Base-by-base conservation (phyloP, 2,888 invertebrate species). In the Drosophila demipolita region DNA sequence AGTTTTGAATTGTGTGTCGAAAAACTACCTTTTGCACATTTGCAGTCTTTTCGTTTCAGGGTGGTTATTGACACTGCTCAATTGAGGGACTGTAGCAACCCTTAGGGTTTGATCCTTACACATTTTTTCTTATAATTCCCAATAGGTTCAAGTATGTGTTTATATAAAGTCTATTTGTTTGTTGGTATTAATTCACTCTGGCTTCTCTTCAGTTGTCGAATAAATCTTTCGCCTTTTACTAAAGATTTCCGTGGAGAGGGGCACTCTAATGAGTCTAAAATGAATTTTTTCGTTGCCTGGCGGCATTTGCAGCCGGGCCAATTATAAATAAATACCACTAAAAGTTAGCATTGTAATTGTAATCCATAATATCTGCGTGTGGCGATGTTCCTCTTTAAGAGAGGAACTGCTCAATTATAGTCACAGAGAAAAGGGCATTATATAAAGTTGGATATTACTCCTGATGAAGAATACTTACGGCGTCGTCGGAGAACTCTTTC, bases 201-300 rank as follows among this genome's bases (percentile, higher is more conserved):
- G 62, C 42, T 71, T 67, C 67, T 71, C 62, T 67, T 72, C 67
- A 72, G 32, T 69, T 73, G 60, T 73, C 69, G 64, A 69, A 69
- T 73, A 69, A 64, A 64, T 73, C 72, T 69, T 69, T 73, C 69
- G 64, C 72, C 69, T 73, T 73, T 73, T 69, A 73, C 61, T 73
- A 70, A 69, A 69, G 73, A 73, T 73, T 73, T 73, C 69, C 69
- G 69, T 73, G 72, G 72, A 72, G 68, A 68, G 72, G 68, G 29
- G 50, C 69, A 69, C 59, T 69, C 60, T 64, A 64, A 67, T 72
- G 71, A 72, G 68, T 68, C 72, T 72, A 54, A 55, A 63, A 1
- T 38, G 1, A 53, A 71, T 67, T 67, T 29, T 29, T 67, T 1
- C 0, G 0, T 17, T 3, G 54, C 48, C 49, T 35, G 26, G 62